Base-by-base conservation (phyloP, 2,113 vertebrate genomes). In the Ramphastos sulfuratus region DNA sequence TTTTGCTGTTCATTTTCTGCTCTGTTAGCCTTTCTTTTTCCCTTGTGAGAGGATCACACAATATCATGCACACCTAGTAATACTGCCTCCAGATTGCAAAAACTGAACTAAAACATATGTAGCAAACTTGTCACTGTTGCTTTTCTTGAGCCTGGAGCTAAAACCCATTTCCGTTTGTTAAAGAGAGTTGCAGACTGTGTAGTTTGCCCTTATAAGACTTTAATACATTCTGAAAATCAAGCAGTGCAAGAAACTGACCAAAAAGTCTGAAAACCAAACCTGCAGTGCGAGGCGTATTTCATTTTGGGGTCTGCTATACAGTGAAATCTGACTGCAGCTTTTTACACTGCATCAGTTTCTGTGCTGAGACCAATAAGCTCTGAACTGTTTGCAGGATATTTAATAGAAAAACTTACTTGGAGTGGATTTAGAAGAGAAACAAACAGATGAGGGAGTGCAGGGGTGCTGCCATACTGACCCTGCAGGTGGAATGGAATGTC, bases 381-480 rank as follows among this genome's bases (percentile, higher is more conserved):
- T 59, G 33, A 89, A 48, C 7, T 75, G 35, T 74, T 46, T 6
- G 20, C 31, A 69, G 59, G 35, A 35, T 83, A 63, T 42, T 84
- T 81, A 39, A 90, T 83, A 69, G 0, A 0, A 93, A 89, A 92
- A 33, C 19, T 9, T 56, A 17, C 24, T 52, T 60, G 8, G 20
- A 70, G 35, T 1, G 3, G 61, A 70, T 89, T 61, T 58, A 65
- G 61, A 76, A 73, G 80, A 79, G 42, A 80, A 91, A 63, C 18
- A 48, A 87, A 44, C 17, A 59, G 25, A 42, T 10, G 7, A 50
- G 28, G 39, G 59, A 82, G 27, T 0, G 0, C 0, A 4, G 61
- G 74, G 64, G 52, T 95, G 64, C 79, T 0, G 1, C 69, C 0
- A 5, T n/a, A 5, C 35, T 66, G 80, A 59, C 86, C 63, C 63